A percentile compares a stretch with the other conserved stretches of the same genome.
Conservation (phyloP, 2,113 vertebrate genomes). For the Polypterus senegalus region DNA sequence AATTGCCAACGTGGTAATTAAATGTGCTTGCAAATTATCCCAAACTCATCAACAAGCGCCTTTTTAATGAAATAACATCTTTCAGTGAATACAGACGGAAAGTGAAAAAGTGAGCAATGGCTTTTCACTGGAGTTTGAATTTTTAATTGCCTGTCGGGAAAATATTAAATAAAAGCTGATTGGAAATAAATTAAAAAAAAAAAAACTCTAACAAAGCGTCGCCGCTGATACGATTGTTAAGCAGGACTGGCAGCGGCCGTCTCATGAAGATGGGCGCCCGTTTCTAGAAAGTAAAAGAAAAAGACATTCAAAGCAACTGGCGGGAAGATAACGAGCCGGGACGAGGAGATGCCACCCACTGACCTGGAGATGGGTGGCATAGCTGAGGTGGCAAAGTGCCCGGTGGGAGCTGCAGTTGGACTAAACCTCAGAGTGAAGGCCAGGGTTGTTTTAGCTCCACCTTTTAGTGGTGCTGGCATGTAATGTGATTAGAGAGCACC, state of each 20-base stretch:
- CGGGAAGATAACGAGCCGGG: no score
- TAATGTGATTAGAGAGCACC: no score
- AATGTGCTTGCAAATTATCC: slow-evolving; percentile 48
- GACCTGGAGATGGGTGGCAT: no score
- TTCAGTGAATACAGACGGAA: slow-evolving; percentile 51
- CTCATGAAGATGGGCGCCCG: no score
- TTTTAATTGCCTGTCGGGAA: slow-evolving; percentile 63
- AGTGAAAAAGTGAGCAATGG: slow-evolving; percentile 58
- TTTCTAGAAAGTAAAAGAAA: no score
- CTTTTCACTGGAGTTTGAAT: slow-evolving; percentile 54
- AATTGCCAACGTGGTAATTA: slow-evolving; percentile 42
- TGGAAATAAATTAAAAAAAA: slow-evolving; percentile 68
- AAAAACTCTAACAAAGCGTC: slow-evolving; percentile 54
- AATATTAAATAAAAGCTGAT: slow-evolving; percentile 67
- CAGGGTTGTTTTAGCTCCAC: no score
- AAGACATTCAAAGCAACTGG: no score
- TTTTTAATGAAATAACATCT: slow-evolving; percentile 65
- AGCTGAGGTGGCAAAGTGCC: no score
- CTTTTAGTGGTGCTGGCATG: no score
- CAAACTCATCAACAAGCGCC: slow-evolving; percentile 54
- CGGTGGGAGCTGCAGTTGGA: no score
- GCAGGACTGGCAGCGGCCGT: slow-evolving; percentile 30
- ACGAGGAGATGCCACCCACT: no score
- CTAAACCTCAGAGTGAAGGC: no score
- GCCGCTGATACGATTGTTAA: slow-evolving; percentile 48